A percentile compares a stretch with the other conserved stretches of the same genome.
These are phyloP conservation scores for Rhabdornis inornatus DNA, from an alignment of 2,113 vertebrate genomes.

Conservation along the genomic window DNA sequence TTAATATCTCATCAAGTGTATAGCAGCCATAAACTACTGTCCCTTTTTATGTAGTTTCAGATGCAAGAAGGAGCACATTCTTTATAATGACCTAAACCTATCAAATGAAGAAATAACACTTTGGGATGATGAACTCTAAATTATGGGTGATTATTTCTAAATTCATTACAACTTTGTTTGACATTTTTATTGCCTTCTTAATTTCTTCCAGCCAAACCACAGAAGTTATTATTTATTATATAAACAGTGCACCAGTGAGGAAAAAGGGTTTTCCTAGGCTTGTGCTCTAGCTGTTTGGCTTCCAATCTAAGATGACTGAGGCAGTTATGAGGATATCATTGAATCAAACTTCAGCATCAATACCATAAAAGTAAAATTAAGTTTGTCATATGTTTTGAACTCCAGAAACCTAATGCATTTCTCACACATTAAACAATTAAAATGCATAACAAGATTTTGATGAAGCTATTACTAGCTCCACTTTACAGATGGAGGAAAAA, in stretches of 20 bases:
- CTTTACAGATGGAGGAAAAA: not conserved
- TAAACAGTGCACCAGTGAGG: conserved; percentile 20
- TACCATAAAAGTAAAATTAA: conserved; percentile 19
- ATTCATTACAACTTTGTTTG: conserved; percentile 56
- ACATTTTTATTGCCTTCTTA: conserved; percentile 61
- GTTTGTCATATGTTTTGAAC: not conserved
- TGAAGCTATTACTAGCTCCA: not conserved
- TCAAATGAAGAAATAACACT: conserved; percentile 62
- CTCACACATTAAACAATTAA: not conserved
- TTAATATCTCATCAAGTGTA: conserved; percentile 64
- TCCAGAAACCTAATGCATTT: not conserved
- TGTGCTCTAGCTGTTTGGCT: conserved; percentile 2
- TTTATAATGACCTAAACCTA: conserved; percentile 63
- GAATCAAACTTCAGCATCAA: not conserved
- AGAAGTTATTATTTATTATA: conserved; percentile 43
- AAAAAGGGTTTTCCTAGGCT: conserved; percentile 7
- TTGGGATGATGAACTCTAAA: conserved; percentile 61
- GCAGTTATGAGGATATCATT: not conserved
- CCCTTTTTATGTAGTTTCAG: conserved; percentile 58
- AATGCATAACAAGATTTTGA: not conserved
- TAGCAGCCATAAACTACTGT: conserved; percentile 54
- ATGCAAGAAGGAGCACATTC: conserved; percentile 55
- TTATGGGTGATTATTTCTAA: conserved; percentile 66
- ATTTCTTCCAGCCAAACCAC: conserved; percentile 52
- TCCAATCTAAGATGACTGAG: not conserved